Conservation (phyloP, 2,888 invertebrate genomes). For the Prostheceraeus crozeri region DNA sequence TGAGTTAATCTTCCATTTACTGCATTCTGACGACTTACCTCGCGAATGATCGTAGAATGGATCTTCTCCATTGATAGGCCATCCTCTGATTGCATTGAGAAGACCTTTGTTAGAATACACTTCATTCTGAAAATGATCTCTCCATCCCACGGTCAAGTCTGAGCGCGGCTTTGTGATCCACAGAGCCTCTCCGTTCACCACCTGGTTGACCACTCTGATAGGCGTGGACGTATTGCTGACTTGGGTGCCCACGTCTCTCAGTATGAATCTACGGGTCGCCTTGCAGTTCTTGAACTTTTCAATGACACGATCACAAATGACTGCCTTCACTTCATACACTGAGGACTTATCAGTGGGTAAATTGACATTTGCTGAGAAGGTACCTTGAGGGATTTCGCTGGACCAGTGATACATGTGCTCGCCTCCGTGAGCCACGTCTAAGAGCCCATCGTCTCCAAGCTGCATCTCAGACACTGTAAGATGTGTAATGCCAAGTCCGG, state of each 20-base stretch:
- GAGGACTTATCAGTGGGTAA: conserved; percentile 13
- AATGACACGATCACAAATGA: conserved; percentile 15
- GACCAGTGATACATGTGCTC: no score
- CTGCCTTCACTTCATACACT: neutral
- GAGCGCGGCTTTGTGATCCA: no score
- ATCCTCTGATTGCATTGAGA: conserved; percentile 1
- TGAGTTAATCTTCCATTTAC: no score
- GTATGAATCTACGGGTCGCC: conserved; percentile 3
- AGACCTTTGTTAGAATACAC: neutral
- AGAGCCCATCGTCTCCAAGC: neutral
- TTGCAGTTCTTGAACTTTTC: neutral
- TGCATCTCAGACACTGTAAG: neutral
- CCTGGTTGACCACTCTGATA: no score
- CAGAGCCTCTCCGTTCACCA: no score
- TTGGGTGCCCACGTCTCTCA: conserved; percentile 8
- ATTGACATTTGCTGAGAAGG: no score
- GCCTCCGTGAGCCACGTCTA: conserved; percentile 16
- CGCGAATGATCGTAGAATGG: conserved; percentile 12
- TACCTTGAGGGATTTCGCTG: no score
- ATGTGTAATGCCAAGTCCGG: neutral
- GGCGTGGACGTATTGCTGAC: no score
- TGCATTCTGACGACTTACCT: no score
- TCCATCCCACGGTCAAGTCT: no score
- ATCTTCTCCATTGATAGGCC: conserved; percentile 15
- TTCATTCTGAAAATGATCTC: neutral